Evolutionary conservation across 2,888 invertebrate genomes (phyloP), one percentile per base, ranked within the genome.

Genomic region (Coenonympha arcania): DNA sequence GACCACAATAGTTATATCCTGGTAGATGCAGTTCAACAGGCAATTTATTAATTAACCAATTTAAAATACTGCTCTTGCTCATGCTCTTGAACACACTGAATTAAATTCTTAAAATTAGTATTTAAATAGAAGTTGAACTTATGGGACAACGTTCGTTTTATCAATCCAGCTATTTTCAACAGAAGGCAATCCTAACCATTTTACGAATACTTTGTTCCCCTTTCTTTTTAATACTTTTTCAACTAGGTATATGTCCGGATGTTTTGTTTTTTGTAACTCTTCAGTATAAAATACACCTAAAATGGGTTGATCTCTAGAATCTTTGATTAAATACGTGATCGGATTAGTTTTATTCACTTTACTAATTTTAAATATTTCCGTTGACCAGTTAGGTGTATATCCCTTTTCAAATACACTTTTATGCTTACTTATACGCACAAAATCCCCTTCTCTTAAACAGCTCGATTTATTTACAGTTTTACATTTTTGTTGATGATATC

Each of bases 291-390:
- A n/a, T n/a, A n/a, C n/a, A n/a, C n/a, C n/a, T n/a, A n/a, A n/a
- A n/a, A n/a, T n/a, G n/a, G n/a, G n/a, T n/a, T n/a, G n/a, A n/a
- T n/a, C n/a, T n/a, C n/a, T n/a, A n/a, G n/a, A n/a, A n/a, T n/a
- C n/a, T n/a, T n/a, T n/a, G n/a, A n/a, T n/a, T n/a, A n/a, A n/a
- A n/a, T n/a, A n/a, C n/a, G n/a, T n/a, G n/a, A n/a, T n/a, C n/a
- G n/a, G n/a, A n/a, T n/a, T n/a, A n/a, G 63, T 64, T 37, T 56
- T 28, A 55, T 64, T 51, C 46, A 71, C 49, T 53, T 55, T 30
- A 20, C 13, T 31, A 18, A 60, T 52, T 19, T 45, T 55, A 44
- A 59, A 61, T 55, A 61, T 26, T 56, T 60, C 30, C 13, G 30
- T 30, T 11, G 54, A 50, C 58, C 59, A 60, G 31, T 46, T 46